phyloP scores from a whole-genome alignment of 2,113 vertebrate genomes.

The Pionites leucogaster region DNA sequence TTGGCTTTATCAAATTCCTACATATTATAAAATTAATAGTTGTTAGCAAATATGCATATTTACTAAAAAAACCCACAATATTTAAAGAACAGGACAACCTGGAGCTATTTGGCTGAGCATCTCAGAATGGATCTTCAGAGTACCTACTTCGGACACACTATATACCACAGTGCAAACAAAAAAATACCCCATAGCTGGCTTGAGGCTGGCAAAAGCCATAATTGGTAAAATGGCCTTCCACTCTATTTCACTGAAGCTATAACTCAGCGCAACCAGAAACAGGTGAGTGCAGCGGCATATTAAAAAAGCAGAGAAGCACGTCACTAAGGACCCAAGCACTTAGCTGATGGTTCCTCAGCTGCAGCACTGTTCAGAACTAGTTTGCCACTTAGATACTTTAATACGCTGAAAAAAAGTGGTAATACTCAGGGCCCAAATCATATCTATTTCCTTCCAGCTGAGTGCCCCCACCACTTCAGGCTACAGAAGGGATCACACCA shows the following conservation, averaged over 20 bases:
- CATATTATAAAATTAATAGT: background rate
- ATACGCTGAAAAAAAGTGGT: background rate
- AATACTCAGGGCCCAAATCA: background rate
- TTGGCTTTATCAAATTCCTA: slow-evolving; percentile 85
- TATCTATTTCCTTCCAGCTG: background rate
- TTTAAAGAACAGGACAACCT: background rate
- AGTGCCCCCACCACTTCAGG: background rate
- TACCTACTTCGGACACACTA: background rate
- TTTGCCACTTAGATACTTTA: background rate
- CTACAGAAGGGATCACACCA: background rate
- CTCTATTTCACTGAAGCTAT: background rate
- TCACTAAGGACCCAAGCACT: background rate
- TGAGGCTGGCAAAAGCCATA: background rate
- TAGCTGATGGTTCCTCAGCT: background rate
- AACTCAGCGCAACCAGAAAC: background rate
- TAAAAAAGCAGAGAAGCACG: background rate
- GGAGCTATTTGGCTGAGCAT: background rate
- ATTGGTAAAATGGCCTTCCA: background rate
- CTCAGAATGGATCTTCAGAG: background rate
- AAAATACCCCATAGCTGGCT: background rate
- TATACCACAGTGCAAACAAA: background rate
- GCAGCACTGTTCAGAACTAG: background rate
- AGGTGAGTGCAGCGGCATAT: background rate
- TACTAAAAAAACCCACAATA: background rate
- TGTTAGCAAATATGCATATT: background rate